Conservation (phyloP, 2,113 vertebrate species). For the Platanista minor region DNA sequence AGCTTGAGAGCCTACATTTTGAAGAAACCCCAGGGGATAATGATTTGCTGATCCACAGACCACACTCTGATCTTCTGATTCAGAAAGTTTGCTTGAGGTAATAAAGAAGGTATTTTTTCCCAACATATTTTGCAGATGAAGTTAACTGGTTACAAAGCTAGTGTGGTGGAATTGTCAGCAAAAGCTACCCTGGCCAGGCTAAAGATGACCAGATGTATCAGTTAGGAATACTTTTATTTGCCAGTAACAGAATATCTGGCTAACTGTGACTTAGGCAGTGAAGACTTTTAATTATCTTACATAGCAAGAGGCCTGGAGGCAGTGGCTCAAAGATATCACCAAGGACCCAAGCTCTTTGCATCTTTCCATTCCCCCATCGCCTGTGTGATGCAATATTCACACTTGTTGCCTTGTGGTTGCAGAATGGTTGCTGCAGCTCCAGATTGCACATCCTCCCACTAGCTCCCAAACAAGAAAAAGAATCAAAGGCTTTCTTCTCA, state of each 20-base stretch:
- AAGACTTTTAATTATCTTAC: not conserved
- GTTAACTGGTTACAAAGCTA: not conserved
- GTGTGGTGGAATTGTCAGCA: not conserved
- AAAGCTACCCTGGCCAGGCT: not conserved
- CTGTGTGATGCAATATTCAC: not conserved
- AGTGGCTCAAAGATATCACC: not conserved
- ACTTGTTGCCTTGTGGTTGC: not conserved
- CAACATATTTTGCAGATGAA: not conserved
- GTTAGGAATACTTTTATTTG: not conserved
- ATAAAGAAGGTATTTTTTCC: not conserved
- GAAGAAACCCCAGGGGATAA: not conserved
- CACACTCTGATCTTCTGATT: not conserved
- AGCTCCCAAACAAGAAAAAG: not conserved
- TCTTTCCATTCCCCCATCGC: not conserved
- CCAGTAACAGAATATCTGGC: not conserved
- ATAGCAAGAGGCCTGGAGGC: not conserved
- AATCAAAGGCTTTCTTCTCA: not conserved
- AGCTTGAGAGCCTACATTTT: not conserved
- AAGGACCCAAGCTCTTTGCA: not conserved
- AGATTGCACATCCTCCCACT: not conserved
- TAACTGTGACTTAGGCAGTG: not conserved
- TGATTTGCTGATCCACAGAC: not conserved
- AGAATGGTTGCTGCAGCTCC: not conserved
- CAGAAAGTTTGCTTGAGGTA: not conserved
- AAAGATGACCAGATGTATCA: not conserved